These are phyloP conservation scores for Chorisops tibialis DNA, from an alignment of 2,888 invertebrate species.

Conservation along the genomic window DNA sequence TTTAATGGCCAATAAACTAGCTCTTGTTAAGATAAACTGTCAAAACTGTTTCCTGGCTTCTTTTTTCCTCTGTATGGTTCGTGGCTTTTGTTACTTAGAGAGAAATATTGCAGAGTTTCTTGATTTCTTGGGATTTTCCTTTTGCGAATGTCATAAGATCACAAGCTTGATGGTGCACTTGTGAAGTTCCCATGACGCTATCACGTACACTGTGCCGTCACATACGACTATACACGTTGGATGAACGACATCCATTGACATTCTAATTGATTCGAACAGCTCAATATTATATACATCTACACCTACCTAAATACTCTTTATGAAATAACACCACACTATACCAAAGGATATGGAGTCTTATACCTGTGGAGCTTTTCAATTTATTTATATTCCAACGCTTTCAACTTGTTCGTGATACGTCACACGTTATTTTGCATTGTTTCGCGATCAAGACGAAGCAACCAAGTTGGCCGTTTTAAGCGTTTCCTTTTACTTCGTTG, in stretches of 20 bases:
- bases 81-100: neutral
- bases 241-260: neutral
- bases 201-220: neutral
- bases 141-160: no score
- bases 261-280: neutral
- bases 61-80: neutral
- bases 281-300: neutral
- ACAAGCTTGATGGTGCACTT: neutral
- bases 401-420: no score
- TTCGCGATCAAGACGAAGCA: no score
- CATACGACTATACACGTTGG: neutral
- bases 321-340: no score
- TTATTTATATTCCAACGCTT: no score
- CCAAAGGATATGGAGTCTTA: no score
- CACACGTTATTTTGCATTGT: no score
- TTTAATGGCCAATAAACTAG: constrained; percentile 28
- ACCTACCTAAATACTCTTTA: no score
- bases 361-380: no score
- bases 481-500: no score
- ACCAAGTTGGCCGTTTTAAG: no score
- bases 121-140: neutral
- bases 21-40: constrained; percentile 32
- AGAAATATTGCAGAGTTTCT: neutral
- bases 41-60: constrained; percentile 27
- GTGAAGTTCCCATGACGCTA: neutral